A percentile compares a stretch with the other conserved stretches of the same genome.
Conservation (phyloP, 1,140 invertebrate species). For the Caenorhabditis latens region DNA sequence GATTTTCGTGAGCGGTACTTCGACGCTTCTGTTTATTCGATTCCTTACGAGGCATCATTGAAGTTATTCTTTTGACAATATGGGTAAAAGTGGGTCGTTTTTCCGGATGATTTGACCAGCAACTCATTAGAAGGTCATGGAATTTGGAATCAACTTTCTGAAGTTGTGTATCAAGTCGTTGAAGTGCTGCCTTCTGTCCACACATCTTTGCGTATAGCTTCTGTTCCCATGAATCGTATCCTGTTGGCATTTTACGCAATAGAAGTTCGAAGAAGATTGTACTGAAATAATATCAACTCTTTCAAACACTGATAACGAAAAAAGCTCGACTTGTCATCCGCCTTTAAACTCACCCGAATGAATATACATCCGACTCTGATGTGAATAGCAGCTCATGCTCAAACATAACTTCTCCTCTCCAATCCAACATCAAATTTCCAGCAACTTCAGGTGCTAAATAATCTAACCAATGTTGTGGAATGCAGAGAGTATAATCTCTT, state of each 20-base stretch:
- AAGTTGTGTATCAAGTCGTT: not conserved
- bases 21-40: slow-evolving; percentile 28
- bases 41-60: slow-evolving; percentile 10
- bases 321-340: not conserved
- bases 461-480: slow-evolving; percentile 35
- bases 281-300: not conserved
- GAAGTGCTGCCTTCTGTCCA: slow-evolving; percentile 35
- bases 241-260: slow-evolving; percentile 18
- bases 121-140: not conserved
- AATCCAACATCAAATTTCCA: not conserved
- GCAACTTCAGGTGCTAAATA: slow-evolving; percentile 24
- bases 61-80: slow-evolving; percentile 12
- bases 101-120: slow-evolving; percentile 28
- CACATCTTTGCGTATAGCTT: slow-evolving; percentile 38
- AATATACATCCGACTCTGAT: slow-evolving; percentile 14
- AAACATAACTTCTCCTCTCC: not conserved
- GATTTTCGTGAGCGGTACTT: slow-evolving; percentile 44
- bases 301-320: no score
- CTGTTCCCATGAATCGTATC: slow-evolving; percentile 30
- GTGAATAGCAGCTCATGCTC: not conserved
- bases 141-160: slow-evolving; percentile 23
- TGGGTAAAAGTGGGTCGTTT: slow-evolving; percentile 8
- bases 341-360: not conserved
- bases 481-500: slow-evolving; percentile 2
- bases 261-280: slow-evolving; percentile 46